Evolutionary conservation across 2,888 invertebrate species (phyloP), one percentile per base, ranked within the genome.

Genomic region (Anodontia alba): DNA sequence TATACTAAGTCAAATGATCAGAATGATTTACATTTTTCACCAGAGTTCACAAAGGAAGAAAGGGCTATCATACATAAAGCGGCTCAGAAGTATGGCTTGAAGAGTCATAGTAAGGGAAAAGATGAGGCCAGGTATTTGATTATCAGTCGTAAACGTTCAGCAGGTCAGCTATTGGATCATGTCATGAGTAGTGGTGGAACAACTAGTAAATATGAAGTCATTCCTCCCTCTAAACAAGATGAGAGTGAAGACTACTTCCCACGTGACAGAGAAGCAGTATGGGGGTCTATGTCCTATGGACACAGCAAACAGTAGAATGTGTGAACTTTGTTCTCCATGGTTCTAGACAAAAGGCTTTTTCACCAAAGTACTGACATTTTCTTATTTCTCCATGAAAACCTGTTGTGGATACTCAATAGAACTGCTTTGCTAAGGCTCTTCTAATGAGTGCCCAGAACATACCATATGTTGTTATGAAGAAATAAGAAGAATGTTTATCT

Each of bases 181-280:
- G 89, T 96, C 0, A 90, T 95, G 76, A 84, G 88, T 26, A 90
- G 94, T 54, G 96, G 95, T 10, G 96, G 96, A 0, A 89, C 92
- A n/a, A 95, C 95, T 8, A 94, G 94, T 42, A 95, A 95, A 90
- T 96, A 96, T 89, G 94, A 95, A 78, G 93, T 96, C 0, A 77
- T 94, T 10, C 91, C 92, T 0, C 93, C 93, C 17, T 57, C 20
- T 2, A 73, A 78, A 42, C 46, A 75, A 1, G 68, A 76, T 29
- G 49, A 73, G 31, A 72, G 81, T 70, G 69, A 69, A 42, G 62
- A 62, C 7, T 62, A 62, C 29, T 62, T 62, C 33, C 33, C 62
- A 15, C 10, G 62, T 12, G 62, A 62, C 20, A 62, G 62, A 33
- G 3, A 62, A 29, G 12, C 62, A 62, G 62, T 62, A 23, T 36